A percentile compares a stretch with the other conserved stretches of the same genome.
phyloP scores from a whole-genome alignment of 1,140 invertebrate genomes.

The Megathymus violae region DNA sequence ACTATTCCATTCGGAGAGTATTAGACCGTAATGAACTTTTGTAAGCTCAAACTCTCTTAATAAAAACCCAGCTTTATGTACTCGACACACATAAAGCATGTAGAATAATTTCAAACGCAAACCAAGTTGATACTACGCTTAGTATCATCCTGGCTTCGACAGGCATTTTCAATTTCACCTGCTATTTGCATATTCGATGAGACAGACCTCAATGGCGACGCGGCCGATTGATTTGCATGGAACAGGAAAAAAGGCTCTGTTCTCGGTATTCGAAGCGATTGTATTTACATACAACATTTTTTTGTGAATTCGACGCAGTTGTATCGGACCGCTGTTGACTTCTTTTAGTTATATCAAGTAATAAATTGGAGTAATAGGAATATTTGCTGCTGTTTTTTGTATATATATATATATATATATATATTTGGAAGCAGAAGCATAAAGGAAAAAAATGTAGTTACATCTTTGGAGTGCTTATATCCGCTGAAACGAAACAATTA shows the following conservation, averaged over 20 bases:
- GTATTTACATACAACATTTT: constrained; percentile 9
- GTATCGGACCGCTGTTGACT: neutral
- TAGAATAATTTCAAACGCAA: neutral
- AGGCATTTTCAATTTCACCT: constrained; percentile 73
- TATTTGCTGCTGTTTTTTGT: too few species aligned
- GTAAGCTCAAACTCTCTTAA: too few species aligned
- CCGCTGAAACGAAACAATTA: too few species aligned
- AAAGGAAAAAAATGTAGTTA: too few species aligned
- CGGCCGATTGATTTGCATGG: constrained; percentile 57
- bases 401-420: too few species aligned
- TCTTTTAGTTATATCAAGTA: too few species aligned
- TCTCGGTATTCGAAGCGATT: constrained; percentile 35
- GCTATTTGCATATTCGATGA: constrained; percentile 69
- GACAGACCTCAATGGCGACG: constrained; percentile 55
- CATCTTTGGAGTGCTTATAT: too few species aligned
- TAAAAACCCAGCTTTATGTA: too few species aligned
- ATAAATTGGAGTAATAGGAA: too few species aligned
- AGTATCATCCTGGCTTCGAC: constrained; percentile 29
- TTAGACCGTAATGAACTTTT: too few species aligned
- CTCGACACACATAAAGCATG: neutral
- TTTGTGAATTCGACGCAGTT: constrained; percentile 5
- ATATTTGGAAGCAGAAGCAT: too few species aligned
- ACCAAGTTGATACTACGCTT: neutral
- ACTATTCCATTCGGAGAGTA: too few species aligned
- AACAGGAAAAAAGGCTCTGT: constrained; percentile 49